Base-by-base conservation (phyloP, 2,797 vertebrate genomes). In the Darevskia nairensis region DNA sequence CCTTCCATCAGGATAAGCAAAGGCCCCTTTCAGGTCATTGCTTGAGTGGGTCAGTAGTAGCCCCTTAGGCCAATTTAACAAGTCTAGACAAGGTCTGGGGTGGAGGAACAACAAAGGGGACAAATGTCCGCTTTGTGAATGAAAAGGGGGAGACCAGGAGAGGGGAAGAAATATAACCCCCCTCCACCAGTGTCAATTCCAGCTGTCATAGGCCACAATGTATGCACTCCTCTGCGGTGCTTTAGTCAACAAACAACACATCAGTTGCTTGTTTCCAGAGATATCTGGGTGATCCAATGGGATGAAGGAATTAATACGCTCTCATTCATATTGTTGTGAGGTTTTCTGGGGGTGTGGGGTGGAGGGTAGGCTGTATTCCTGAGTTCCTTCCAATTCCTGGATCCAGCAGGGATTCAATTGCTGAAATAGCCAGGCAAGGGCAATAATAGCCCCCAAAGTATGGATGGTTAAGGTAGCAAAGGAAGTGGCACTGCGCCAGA, bases 1-100 rank as follows among this genome's bases (percentile, higher is more conserved):
- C 59, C 77, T 93, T 91, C 91, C 93, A 89, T 90, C 32, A 91
- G 72, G 82, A 59, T 84, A 90, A 93, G 75, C 89, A 86, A 1
- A 0, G 89, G n/a, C 74, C 25, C 81, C 88, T 94, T 94, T 92
- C 91, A 91, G 92, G 92, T 95, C 94, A 95, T 84, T 80, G 76
- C 84, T 92, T 91, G 89, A 94, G 91, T 89, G 94, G 93, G 92
- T 94, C 93, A 95, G 15, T 0, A 4, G 89, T 81, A 87, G 76
- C 83, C 86, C 78, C 0, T 0, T 41, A 82, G 89, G 61, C 90
- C 8, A 0, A n/a, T 81, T 76, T 29, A 72, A 59, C 81, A 88
- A 87, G 46, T 87, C 64, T 80, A 87, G 88, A 85, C 78, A 35
- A 50, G 71, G 59, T 90, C 29, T 41, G 55, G 61, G 39, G 75